A percentile compares a stretch with the other conserved stretches of the same genome.
Conservation (phyloP, 2,797 vertebrate species). For the Sternotherus odoratus region DNA sequence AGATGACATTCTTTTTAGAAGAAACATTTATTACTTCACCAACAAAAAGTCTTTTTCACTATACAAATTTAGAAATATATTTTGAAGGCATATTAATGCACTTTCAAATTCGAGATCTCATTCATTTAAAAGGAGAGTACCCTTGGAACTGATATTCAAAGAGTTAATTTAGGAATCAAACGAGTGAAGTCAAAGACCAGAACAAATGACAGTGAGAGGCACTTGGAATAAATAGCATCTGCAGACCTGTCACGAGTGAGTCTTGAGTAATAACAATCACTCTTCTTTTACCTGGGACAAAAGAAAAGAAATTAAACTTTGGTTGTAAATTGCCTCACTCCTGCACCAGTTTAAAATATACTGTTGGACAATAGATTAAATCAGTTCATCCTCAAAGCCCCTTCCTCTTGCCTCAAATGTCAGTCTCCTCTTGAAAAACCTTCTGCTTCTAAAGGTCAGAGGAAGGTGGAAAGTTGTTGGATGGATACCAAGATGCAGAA, state of each 20-base stretch:
- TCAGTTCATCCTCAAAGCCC: neutral
- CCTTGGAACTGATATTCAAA: constrained; percentile 12
- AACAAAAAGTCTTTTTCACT: neutral
- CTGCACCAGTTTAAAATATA: neutral
- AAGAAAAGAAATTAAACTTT: neutral
- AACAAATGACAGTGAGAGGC: neutral
- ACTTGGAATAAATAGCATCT: constrained; percentile 25
- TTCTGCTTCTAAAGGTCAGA: neutral
- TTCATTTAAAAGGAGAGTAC: constrained; percentile 11
- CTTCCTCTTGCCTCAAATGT: accelerated
- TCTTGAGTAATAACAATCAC: constrained; percentile 34
- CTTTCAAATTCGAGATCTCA: neutral
- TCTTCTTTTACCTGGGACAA: constrained; percentile 1
- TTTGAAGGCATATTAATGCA: constrained; percentile 1
- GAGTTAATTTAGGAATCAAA: constrained; percentile 22
- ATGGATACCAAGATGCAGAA: neutral
- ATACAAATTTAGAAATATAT: neutral
- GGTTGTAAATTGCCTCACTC: neutral
- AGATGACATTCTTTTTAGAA: neutral
- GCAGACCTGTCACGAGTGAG: neutral
- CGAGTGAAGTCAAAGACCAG: neutral
- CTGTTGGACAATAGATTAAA: neutral
- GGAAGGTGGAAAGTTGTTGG: neutral
- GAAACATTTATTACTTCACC: neutral
- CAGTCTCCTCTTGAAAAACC: neutral